Evolutionary conservation across 2,797 vertebrate species (phyloP).

Genomic region (Acrossocheilus fasciatus): DNA sequence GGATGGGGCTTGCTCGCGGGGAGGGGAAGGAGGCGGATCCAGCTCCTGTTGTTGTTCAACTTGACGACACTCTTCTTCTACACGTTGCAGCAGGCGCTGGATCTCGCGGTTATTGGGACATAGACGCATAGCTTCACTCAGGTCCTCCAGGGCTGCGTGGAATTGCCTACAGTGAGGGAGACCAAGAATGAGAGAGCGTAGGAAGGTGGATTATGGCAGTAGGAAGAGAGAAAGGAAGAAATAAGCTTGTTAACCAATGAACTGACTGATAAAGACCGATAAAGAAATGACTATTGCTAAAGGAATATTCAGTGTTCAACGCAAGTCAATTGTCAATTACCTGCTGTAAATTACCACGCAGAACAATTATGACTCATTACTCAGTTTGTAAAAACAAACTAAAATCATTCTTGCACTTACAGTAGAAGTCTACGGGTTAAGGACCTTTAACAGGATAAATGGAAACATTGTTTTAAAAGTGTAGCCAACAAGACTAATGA

Average conservation of each 20-base stretch:
- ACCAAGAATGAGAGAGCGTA: slow-evolving; percentile 8
- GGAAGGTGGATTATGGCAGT: not conserved
- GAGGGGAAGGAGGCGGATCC: slow-evolving; percentile 65
- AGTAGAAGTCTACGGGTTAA: not conserved
- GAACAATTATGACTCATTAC: not conserved
- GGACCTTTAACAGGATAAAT: not conserved
- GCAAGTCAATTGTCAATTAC: not conserved
- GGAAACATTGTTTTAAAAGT: not conserved
- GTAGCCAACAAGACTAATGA: not conserved
- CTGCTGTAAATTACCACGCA: not conserved
- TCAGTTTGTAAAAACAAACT: not conserved
- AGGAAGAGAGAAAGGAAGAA: not conserved
- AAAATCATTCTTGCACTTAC: not conserved
- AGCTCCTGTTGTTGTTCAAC: slow-evolving; percentile 77
- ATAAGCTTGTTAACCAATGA: not conserved
- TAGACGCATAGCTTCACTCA: slow-evolving; percentile 92
- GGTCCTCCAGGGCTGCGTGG: slow-evolving; percentile 93
- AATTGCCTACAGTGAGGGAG: slow-evolving; percentile 85
- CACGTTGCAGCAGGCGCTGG: slow-evolving; percentile 91
- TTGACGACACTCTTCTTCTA: slow-evolving; percentile 93
- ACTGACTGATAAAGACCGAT: not conserved
- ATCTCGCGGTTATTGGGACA: slow-evolving; percentile 98
- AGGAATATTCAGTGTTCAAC: not conserved
- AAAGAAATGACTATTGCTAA: not conserved
- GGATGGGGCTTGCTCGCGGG: slow-evolving; percentile 60